A percentile compares a stretch with the other conserved stretches of the same genome.
Evolutionary conservation across 2,888 invertebrate species (phyloP).

Genomic region (Anthrax anthrax): DNA sequence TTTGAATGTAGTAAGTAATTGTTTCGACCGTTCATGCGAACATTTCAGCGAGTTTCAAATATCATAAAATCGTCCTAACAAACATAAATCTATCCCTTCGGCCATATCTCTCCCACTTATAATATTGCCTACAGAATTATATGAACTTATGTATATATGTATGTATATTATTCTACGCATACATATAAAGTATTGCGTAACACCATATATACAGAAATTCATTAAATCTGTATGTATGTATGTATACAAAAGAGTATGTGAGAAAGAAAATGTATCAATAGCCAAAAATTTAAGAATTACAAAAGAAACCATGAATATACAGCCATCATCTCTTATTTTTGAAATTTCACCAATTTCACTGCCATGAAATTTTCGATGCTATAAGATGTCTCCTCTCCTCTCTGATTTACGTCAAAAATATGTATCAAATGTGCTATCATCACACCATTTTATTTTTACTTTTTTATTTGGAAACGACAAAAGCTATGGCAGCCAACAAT

Average conservation of each 20-base stretch:
- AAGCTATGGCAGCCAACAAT: neutral
- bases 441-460: neutral
- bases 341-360: neutral
- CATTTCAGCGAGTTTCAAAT: slow-evolving; percentile 7
- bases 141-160: no score
- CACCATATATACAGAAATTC: no score
- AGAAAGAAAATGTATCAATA: no score
- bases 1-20: slow-evolving; percentile 5
- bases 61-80: slow-evolving; percentile 6
- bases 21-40: slow-evolving; percentile 7
- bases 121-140: no score
- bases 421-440: neutral
- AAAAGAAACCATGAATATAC: no score
- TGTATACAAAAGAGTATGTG: no score
- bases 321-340: neutral
- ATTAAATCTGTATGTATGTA: no score
- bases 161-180: no score
- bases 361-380: neutral
- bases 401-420: neutral
- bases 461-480: neutral
- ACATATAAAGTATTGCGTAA: no score
- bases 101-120: slow-evolving; percentile 2
- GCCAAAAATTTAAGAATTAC: no score
- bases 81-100: slow-evolving; percentile 6
- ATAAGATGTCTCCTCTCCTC: neutral